Conservation (phyloP, 2,113 vertebrate genomes). For the Emberiza fucata region DNA sequence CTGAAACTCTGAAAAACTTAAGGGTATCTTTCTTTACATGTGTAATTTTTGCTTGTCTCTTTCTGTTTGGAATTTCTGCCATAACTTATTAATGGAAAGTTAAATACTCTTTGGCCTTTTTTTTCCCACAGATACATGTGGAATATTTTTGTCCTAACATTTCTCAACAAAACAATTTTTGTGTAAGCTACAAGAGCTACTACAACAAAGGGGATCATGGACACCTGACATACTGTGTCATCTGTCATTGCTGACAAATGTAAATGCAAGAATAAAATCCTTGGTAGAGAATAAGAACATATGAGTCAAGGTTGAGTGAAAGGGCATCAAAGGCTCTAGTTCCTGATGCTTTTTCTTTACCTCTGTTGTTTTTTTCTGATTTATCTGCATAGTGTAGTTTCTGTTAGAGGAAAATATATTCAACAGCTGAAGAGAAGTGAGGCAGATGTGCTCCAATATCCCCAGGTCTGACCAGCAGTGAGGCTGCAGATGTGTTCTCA, state of each 20-base stretch:
- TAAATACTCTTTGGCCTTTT: not conserved
- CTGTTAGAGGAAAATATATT: not conserved
- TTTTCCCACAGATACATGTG: not conserved
- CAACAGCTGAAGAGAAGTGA: not conserved
- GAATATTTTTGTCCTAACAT: not conserved
- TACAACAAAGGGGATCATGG: not conserved
- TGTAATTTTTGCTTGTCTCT: not conserved
- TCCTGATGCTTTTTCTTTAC: not conserved
- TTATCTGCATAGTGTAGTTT: not conserved
- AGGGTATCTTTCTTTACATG: not conserved
- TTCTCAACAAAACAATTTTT: not conserved
- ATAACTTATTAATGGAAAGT: not conserved
- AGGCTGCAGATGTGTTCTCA: not conserved
- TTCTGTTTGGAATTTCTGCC: not conserved
- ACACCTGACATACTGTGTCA: not conserved
- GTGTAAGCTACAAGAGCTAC: not conserved
- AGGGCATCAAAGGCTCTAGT: not conserved
- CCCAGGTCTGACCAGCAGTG: not conserved
- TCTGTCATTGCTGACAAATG: slow-evolving; percentile 42
- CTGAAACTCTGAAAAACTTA: not conserved
- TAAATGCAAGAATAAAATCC: not conserved
- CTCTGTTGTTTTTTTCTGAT: not conserved
- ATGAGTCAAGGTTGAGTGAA: not conserved
- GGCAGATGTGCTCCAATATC: not conserved
- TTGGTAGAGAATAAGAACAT: not conserved